phyloP scores from a whole-genome alignment of 1,140 invertebrate genomes.

The Drosophila malerkotliana region DNA sequence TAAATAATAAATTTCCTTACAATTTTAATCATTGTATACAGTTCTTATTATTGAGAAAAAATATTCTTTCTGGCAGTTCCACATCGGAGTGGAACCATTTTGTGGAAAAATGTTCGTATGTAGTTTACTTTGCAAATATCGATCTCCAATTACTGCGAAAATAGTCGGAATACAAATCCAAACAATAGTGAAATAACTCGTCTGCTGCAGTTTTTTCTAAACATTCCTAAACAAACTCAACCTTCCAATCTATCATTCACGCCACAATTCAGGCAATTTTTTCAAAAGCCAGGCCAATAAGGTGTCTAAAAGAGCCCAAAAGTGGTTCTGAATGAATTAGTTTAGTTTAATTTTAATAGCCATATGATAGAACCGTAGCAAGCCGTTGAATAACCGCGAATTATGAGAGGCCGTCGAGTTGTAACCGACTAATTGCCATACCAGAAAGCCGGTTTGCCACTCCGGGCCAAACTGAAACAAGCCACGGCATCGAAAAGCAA shows the following conservation, averaged over 20 bases:
- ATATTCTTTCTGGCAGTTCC: neutral
- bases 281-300: constrained; percentile 13
- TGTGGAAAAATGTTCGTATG: neutral
- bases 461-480: constrained; percentile 37
- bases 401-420: constrained; percentile 48
- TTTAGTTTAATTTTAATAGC: constrained; percentile 16
- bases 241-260: constrained; percentile 9
- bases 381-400: constrained; percentile 61
- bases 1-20: too few relatives aligned
- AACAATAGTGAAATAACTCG: neutral
- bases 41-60: neutral
- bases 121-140: neutral
- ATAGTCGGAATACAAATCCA: too few relatives aligned
- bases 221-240: constrained; percentile 5
- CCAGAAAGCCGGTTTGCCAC: constrained; percentile 67
- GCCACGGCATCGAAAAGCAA: constrained; percentile 26
- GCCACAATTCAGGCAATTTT: constrained; percentile 4
- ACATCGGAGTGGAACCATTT: neutral
- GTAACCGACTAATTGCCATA: constrained; percentile 57
- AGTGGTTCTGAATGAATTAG: constrained; percentile 23
- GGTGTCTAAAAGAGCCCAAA: constrained; percentile 7
- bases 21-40: too few relatives aligned
- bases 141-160: constrained; percentile 4
- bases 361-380: constrained; percentile 7
- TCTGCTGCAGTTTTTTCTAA: neutral